Conservation (phyloP, 2,797 vertebrate genomes). For the Phrynocephalus guinanensis region DNA sequence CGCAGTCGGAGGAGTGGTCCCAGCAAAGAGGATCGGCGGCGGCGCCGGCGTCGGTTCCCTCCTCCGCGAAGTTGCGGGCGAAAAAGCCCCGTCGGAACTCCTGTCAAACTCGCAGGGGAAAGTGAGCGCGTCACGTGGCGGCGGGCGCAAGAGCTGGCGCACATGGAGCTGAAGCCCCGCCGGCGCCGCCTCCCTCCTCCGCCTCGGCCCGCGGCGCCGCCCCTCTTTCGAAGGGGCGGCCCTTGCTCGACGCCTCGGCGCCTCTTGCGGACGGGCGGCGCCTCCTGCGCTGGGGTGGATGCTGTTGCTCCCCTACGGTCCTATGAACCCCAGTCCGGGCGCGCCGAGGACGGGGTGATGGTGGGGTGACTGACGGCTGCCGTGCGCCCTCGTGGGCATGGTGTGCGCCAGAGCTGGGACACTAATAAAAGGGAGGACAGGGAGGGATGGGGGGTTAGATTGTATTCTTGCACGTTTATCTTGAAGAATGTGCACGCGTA, state of each 20-base stretch:
- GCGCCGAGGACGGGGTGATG: too few species aligned
- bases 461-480: not conserved
- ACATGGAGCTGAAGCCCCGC: not conserved
- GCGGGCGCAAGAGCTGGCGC: not conserved
- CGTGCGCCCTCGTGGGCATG: too few species aligned
- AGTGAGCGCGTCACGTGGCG: slow-evolving; percentile 59
- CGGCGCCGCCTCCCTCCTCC: not conserved
- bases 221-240: not conserved
- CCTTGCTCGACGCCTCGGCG: not conserved
- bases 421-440: not conserved
- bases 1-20: slow-evolving; percentile 1
- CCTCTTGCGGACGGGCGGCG: too few species aligned
- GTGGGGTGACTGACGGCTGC: not conserved
- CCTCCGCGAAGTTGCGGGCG: slow-evolving; percentile 39
- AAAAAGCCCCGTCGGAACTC: slow-evolving; percentile 68
- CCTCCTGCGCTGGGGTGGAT: too few species aligned
- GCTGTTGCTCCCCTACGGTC: not conserved
- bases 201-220: not conserved
- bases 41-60: slow-evolving; percentile 31
- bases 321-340: too few species aligned
- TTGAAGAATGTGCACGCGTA: too few species aligned
- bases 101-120: slow-evolving; percentile 63
- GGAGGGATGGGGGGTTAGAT: not conserved
- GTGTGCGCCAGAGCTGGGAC: not conserved
- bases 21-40: not conserved